Evolutionary conservation across 23 tunicate genomes (phyloP), one percentile per base, ranked within the genome.

Genomic region (Trididemnum nubilum): DNA sequence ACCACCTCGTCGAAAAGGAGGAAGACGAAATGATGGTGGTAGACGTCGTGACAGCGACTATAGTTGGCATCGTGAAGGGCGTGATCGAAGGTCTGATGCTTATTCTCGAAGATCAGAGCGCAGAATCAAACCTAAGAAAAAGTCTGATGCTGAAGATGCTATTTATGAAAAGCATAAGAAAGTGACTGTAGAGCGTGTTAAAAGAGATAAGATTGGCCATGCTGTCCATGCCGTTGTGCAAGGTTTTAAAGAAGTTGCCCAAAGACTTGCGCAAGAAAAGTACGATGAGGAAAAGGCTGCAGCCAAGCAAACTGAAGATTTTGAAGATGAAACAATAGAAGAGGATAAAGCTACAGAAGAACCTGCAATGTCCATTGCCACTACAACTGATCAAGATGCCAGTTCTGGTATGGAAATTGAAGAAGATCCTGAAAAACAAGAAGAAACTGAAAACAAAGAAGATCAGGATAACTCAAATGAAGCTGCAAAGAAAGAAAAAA

Each of bases 81-180:
- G 54, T 9, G 4, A 22, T 9, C 36, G 74, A 69, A 69, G 74
- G 32, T 4, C 12, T 3, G 26, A 33, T 69, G 37, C 78, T 12
- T 12, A 73, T 73, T 37, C 57, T 21, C 29, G 28, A 39, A 19
- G 58, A 37, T 2, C 27, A 2, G 30, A 2, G 7, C 21, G 78
- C 22, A 38, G 33, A 38, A 21, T 27, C 21, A 27, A 7, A 22
- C 28, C 28, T 2, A 22, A 34, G 4, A 73, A 73, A 73, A 73
- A 73, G 39, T 37, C 58, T 7, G 78, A 38, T 37, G 78, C 58
- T 54, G 81, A 77, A 77, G 81, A 77, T 34, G 81, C 81, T 2
- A 54, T 77, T 30, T 77, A 77, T 77, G 67, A 77, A 33, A 77
- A 77, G 28, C 81, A 77, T 37, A 77, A 57, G 36, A 19, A 29